Conservation (phyloP, 2,888 invertebrate genomes). For the Stenoptilia bipunctidactyla region DNA sequence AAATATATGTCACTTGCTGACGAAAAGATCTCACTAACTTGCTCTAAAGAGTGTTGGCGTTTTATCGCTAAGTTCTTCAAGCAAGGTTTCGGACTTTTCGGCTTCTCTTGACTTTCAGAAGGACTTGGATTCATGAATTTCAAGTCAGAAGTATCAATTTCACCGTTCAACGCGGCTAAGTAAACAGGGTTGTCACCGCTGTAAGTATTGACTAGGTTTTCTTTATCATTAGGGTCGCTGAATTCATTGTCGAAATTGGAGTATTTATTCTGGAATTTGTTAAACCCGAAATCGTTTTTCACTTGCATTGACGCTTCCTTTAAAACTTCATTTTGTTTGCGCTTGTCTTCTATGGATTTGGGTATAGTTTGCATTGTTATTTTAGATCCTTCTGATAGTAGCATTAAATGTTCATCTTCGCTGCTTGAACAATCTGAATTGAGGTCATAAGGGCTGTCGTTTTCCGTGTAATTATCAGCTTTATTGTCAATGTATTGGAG, state of each 20-base stretch:
- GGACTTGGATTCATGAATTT: conserved; percentile 22
- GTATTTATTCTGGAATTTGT: conserved; percentile 53
- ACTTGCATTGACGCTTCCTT: conserved; percentile 47
- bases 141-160: conserved; percentile 35
- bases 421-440: conserved; percentile 60
- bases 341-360: conserved; percentile 28
- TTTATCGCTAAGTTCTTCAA: conserved; percentile 44
- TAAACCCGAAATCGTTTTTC: conserved; percentile 43
- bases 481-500: conserved; percentile 46
- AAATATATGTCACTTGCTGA: conserved; percentile 75
- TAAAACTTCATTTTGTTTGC: conserved; percentile 43
- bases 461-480: conserved; percentile 33
- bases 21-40: conserved; percentile 81
- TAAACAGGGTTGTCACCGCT: conserved; percentile 59
- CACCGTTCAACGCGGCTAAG: conserved; percentile 51
- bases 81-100: conserved; percentile 36
- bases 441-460: conserved; percentile 38
- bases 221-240: conserved; percentile 60
- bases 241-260: conserved; percentile 59
- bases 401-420: conserved; percentile 61
- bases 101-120: conserved; percentile 33
- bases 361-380: conserved; percentile 58
- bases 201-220: conserved; percentile 43
- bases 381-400: conserved; percentile 56
- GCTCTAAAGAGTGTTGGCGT: conserved; percentile 80